Evolutionary conservation across 2,113 vertebrate genomes (phyloP).

Genomic region (Balaenoptera acutorostrata): DNA sequence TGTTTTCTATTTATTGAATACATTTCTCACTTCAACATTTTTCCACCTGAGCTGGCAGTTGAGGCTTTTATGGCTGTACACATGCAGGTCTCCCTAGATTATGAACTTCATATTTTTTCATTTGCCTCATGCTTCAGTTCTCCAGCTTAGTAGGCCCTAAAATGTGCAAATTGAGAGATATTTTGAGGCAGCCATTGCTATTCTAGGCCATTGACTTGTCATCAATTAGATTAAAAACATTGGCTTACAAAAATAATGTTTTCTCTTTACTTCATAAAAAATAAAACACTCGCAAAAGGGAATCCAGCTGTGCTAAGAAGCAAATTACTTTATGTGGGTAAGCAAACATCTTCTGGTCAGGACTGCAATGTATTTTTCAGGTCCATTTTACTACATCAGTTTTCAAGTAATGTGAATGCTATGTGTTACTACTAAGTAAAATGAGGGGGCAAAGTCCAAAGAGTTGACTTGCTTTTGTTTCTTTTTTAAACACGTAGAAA

Average conservation of each 20-base stretch:
- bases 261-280: constrained; percentile 95
- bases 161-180: constrained; percentile 95
- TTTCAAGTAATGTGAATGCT: constrained; percentile 86
- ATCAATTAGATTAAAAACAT: constrained; percentile 92
- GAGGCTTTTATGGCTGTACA: constrained; percentile 93
- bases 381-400: constrained; percentile 87
- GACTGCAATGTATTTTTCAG: constrained; percentile 94
- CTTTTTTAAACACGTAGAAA: not conserved
- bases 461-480: constrained; percentile 57
- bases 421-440: constrained; percentile 79
- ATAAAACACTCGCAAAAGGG: constrained; percentile 92
- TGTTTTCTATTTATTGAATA: constrained; percentile 99
- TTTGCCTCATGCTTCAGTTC: constrained; percentile 92
- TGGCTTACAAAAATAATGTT: constrained; percentile 89
- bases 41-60: constrained; percentile 99
- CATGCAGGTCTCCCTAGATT: constrained; percentile 87
- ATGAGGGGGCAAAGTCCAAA: constrained; percentile 48
- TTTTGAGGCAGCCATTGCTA: constrained; percentile 89
- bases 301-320: constrained; percentile 93
- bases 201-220: constrained; percentile 87
- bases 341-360: constrained; percentile 93
- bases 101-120: constrained; percentile 88
- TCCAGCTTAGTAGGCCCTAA: constrained; percentile 90
- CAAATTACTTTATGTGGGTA: constrained; percentile 93
- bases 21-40: constrained; percentile 98